Conservation (phyloP, 2,797 vertebrate species). For the Sphenopsis melanotis region DNA sequence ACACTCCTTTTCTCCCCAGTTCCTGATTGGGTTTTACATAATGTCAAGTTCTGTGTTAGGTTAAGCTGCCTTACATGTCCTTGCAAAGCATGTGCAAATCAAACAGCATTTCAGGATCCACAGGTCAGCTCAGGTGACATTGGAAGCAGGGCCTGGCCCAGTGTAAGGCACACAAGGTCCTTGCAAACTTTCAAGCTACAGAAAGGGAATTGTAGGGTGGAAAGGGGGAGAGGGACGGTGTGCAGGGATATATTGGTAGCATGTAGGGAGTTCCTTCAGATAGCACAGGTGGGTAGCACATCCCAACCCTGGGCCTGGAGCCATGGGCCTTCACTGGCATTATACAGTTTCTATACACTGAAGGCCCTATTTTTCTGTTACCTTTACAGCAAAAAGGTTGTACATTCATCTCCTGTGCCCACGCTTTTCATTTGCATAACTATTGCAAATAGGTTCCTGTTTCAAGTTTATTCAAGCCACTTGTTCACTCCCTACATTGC, state of each 20-base stretch:
- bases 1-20: neutral
- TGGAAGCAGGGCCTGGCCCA: neutral
- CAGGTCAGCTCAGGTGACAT: neutral
- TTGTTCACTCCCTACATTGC: neutral
- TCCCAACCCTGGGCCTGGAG: neutral
- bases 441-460: neutral
- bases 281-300: neutral
- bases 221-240: neutral
- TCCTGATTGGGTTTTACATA: neutral
- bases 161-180: neutral
- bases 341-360: neutral
- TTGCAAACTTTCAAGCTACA: neutral
- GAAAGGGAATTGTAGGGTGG: neutral
- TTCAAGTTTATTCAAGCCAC: neutral
- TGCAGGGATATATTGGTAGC: neutral
- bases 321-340: neutral
- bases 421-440: neutral
- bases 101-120: neutral
- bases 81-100: neutral
- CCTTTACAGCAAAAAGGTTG: neutral
- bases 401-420: neutral
- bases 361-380: neutral
- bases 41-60: neutral
- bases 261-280: neutral
- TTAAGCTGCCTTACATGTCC: neutral